Conservation (phyloP, 1,140 invertebrate species). For the Cecropterus lyciades region DNA sequence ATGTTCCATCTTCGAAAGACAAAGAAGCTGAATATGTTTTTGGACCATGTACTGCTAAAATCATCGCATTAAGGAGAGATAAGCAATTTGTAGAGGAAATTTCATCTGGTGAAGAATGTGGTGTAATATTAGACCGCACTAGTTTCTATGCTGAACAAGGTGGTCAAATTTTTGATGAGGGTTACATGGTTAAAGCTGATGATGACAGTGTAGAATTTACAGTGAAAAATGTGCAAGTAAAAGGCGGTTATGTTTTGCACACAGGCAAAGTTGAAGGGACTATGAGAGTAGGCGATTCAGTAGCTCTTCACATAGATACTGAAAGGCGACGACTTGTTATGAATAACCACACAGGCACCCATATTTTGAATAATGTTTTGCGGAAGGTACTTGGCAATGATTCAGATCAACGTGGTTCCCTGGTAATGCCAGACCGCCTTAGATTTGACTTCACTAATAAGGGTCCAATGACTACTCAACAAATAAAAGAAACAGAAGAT, state of each 20-base stretch:
- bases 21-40: constrained; percentile 90
- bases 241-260: constrained; percentile 98
- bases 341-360: constrained; percentile 99
- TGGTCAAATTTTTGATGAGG: constrained; percentile 99
- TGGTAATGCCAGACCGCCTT: constrained; percentile 98
- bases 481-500: constrained; percentile 95
- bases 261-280: constrained; percentile 94
- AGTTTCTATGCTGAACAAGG: constrained; percentile 99
- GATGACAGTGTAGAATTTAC: constrained; percentile 96
- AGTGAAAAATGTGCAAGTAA: constrained; percentile 97
- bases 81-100: constrained; percentile 96
- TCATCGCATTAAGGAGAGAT: constrained; percentile 89
- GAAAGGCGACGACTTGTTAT: constrained; percentile 94
- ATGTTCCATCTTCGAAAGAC: constrained; percentile 87
- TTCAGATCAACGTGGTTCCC: constrained; percentile 98
- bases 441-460: constrained; percentile 99
- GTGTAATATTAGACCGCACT: constrained; percentile 96
- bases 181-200: constrained; percentile 94
- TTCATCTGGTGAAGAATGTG: constrained; percentile 94
- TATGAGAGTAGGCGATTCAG: constrained; percentile 93
- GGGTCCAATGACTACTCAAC: constrained; percentile 93
- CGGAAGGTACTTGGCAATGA: constrained; percentile 95
- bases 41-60: constrained; percentile 86
- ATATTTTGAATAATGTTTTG: constrained; percentile 97
- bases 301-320: constrained; percentile 93